Base-by-base conservation (phyloP, 2,113 vertebrate species). In the Phodopus roborovskii region DNA sequence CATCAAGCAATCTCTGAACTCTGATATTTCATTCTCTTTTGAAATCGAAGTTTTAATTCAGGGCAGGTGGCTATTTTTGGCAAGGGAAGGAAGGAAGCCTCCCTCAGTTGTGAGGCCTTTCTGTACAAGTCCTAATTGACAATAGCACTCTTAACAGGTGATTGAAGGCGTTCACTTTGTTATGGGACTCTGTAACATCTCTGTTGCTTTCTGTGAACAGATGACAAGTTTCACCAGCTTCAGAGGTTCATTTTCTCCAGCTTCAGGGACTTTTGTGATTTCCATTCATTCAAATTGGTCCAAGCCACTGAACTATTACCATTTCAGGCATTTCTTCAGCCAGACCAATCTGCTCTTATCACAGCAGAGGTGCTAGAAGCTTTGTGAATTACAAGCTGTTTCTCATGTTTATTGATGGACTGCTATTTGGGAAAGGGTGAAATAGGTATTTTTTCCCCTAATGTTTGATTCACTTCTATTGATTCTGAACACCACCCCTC, bases 361-460 rank as follows among this genome's bases (percentile, higher is more conserved):
- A 97, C 96, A 97, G 96, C 93, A 95, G 94, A 95, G 94, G 58
- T 95, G 96, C 97, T 0, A 0, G 96, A 96, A 97, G 97, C 98
- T 98, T 97, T 97, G 96, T 97, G 97, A 95, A 97, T 98, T 98
- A 98, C 97, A 98, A 97, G 96, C 97, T 97, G 88, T 97, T 97
- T 97, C 98, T 98, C 98, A 96, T 98, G 97, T 98, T 98, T 98
- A 98, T 98, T 98, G 98, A 98, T 98, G 89, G 94, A 87, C 82
- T 97, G 97, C 98, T 98, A 97, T 97, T 98, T 98, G 96, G 97
- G 96, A 98, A 97, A 94, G 75, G 81, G 97, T 62, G 96, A 97
- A 97, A 97, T 30, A 36, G 89, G 81, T 96, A 36, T 24, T 62
- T 78, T 86, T 94, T 93, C 91, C 70, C 60, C 94, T 95, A 97